Conservation (phyloP, 2,888 invertebrate species). For the Apamea epomidion region DNA sequence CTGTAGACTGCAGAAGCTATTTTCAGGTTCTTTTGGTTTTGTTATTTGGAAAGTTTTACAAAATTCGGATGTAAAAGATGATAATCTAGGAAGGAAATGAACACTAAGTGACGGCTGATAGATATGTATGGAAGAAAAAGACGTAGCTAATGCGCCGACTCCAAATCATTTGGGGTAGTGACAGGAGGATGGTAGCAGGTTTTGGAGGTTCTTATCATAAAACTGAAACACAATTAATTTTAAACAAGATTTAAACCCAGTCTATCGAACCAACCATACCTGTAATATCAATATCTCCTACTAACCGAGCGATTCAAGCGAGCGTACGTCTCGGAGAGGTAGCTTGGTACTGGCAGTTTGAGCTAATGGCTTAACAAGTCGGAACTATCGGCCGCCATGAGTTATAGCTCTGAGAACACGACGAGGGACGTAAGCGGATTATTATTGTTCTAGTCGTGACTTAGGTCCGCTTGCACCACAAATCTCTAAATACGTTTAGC, state of each 20-base stretch:
- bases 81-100: background rate
- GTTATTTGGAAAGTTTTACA: background rate
- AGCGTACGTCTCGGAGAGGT: background rate
- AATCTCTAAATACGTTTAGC: background rate
- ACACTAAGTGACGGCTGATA: background rate
- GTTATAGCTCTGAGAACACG: constrained; percentile 40
- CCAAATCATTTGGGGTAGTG: background rate
- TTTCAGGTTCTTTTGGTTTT: background rate
- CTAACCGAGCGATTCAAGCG: constrained; percentile 7
- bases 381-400: constrained; percentile 38
- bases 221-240: background rate
- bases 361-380: constrained; percentile 51
- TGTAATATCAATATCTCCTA: background rate
- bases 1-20: background rate
- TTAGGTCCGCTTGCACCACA: background rate
- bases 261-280: background rate
- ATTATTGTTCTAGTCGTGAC: constrained; percentile 25
- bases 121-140: background rate
- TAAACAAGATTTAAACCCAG: background rate
- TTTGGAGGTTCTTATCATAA: background rate
- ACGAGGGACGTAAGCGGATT: constrained; percentile 8
- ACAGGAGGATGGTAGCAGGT: background rate
- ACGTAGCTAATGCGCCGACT: background rate
- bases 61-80: background rate
- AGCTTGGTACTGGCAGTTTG: constrained; percentile 7